Conservation (phyloP, 2,797 vertebrate species). For the Okamejei kenojei region DNA sequence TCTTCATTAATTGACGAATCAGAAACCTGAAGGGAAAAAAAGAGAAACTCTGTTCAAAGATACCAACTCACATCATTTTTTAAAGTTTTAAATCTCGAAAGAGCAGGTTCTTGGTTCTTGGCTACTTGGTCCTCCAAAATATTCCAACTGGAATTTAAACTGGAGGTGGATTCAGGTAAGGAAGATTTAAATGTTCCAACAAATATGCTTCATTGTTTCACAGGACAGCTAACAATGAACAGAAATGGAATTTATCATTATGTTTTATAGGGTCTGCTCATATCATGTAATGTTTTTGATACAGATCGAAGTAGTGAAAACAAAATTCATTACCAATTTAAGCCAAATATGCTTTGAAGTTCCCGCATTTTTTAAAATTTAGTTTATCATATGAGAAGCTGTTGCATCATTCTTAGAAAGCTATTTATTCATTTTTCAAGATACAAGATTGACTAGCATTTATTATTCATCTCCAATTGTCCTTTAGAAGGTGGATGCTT, state of each 20-base stretch:
- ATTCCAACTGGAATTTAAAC: too few species aligned
- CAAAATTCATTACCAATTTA: not conserved
- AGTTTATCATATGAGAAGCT: too few species aligned
- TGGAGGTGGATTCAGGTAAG: too few species aligned
- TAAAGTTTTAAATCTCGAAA: not conserved
- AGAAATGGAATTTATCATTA: not conserved
- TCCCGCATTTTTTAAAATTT: not conserved
- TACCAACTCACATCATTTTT: not conserved
- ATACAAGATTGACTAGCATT: too few species aligned
- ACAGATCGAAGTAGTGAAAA: not conserved
- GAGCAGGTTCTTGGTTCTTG: too few species aligned
- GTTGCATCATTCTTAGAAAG: too few species aligned
- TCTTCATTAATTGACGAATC: slow-evolving; percentile 68
- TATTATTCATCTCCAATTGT: too few species aligned
- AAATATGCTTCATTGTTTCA: not conserved
- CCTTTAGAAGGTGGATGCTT: too few species aligned
- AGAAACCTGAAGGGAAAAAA: slow-evolving; percentile 65
- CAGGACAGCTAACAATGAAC: not conserved
- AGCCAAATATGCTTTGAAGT: not conserved
- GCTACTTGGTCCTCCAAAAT: too few species aligned
- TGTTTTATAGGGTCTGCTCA: not conserved
- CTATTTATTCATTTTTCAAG: too few species aligned
- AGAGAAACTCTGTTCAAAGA: not conserved
- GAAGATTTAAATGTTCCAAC: not conserved
- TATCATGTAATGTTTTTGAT: not conserved